Evolutionary conservation across 1,140 invertebrate genomes (phyloP), one percentile per base, ranked within the genome.

Genomic region (Monomorium pharaonis): DNA sequence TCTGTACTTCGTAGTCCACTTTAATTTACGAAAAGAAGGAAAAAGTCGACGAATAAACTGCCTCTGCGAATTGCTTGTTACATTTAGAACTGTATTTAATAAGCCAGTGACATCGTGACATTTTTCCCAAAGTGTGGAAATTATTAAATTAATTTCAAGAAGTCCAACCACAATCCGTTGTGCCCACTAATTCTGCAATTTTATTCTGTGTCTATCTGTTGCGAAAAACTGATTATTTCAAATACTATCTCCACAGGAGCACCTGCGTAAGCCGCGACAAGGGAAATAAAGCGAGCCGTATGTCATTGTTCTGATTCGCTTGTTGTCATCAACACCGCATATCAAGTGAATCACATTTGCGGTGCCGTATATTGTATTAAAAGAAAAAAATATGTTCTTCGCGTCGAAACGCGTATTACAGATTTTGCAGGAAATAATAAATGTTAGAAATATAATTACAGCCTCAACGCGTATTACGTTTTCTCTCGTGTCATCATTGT

Each of bases 1-100:
- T 97, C 97, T 12, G 96, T 96, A 90, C 94, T 98, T 70, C 18
- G 51, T 44, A 74, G 54, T 74, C 37, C 24, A 83, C 67, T 65
- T 65, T 83, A 72, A 83, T 60, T 72, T 30, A 72, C 14, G 37
- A 58, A 72, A 51, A 72, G 21, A 9, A 56, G 12, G 49, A 56
- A 58, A 58, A 72, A 67, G 6, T 12, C n/a, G 51, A 58, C 14
- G 18, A 81, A 42, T 58, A 44, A 74, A 44, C 6, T 27, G 24
- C 7, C 62, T 21, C 9, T 7, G 37, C 24, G n/a, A 72, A 58
- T 72, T 37, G 24, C 21, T 58, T 58, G 14, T 44, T 81, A 72
- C 21, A 18, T 30, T 12, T 24, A 18, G 60, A 49, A 69, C 18
- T 27, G 30, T 18, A 37, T 81, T 24, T 56, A 56, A 81, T 21